These are phyloP conservation scores for Daubentonia madagascariensis DNA, from an alignment of 2,113 vertebrate genomes.

Conservation along the genomic window DNA sequence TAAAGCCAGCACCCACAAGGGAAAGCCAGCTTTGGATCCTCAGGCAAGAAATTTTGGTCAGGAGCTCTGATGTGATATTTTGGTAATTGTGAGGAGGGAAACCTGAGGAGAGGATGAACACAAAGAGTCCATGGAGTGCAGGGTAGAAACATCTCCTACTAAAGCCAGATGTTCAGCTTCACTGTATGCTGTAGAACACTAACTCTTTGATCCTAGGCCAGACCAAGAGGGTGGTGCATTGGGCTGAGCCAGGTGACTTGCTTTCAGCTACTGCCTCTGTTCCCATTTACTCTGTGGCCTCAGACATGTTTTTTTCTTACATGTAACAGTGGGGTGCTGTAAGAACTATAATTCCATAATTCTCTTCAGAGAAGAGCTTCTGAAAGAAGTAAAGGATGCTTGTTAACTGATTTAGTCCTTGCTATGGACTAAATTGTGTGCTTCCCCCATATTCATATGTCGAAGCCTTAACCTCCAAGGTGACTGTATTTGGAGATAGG, in stretches of 20 bases:
- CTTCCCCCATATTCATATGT: background rate
- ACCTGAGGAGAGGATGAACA: background rate
- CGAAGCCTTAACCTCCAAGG: background rate
- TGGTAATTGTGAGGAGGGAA: background rate
- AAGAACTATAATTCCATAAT: background rate
- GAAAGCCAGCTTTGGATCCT: background rate
- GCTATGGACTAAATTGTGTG: background rate
- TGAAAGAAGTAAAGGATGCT: conserved; percentile 19
- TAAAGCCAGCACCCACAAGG: background rate
- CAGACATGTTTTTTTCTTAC: background rate
- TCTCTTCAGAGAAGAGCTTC: background rate
- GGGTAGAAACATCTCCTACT: background rate
- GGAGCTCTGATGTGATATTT: background rate
- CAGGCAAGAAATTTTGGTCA: background rate
- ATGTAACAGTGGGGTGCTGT: background rate
- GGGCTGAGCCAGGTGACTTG: background rate
- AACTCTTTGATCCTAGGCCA: background rate
- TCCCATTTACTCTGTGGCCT: background rate
- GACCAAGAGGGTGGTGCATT: background rate
- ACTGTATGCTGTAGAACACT: background rate
- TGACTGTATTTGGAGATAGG: background rate
- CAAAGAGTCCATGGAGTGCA: background rate
- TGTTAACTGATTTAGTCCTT: background rate
- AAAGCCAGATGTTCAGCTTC: background rate
- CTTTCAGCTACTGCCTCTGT: background rate